Conservation (phyloP, 2,888 invertebrate genomes). For the Dicyrtomina minuta region DNA sequence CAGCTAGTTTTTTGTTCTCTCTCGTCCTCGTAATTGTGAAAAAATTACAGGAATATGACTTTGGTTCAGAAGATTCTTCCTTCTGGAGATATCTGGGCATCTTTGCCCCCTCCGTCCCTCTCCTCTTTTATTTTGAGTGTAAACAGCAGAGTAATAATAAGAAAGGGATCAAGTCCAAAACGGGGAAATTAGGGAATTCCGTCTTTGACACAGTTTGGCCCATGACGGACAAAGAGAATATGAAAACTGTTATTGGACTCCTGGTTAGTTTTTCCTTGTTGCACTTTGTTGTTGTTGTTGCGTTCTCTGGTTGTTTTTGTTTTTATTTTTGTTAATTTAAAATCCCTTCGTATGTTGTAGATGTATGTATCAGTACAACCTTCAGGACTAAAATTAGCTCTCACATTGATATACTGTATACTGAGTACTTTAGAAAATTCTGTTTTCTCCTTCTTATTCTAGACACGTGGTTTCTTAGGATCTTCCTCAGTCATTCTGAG, state of each 20-base stretch:
- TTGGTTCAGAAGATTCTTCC: conserved; percentile 8
- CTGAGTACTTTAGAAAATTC: too few species aligned
- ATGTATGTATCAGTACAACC: too few species aligned
- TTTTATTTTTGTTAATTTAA: too few species aligned
- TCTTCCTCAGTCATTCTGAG: conserved; percentile 47
- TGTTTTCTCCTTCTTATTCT: too few species aligned
- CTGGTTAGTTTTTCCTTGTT: conserved; percentile 17
- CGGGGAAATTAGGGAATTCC: background rate
- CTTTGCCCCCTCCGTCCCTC: conserved; percentile 10
- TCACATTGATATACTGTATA: too few species aligned
- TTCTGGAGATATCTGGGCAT: conserved; percentile 26
- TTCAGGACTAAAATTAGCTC: too few species aligned
- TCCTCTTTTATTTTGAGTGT: conserved; percentile 19
- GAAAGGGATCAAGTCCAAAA: background rate
- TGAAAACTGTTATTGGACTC: conserved; percentile 30
- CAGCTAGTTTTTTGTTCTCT: conserved; percentile 20
- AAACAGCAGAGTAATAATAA: background rate
- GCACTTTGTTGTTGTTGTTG: too few species aligned
- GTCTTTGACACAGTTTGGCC: conserved; percentile 34
- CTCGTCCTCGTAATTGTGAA: conserved; percentile 16
- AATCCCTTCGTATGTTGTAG: too few species aligned
- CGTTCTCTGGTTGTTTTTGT: too few species aligned
- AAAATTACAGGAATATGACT: conserved; percentile 2
- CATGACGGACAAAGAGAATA: conserved; percentile 12
- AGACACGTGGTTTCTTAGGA: conserved; percentile 51